Evolutionary conservation across 23 tunicate species (phyloP), one percentile per base, ranked within the genome.

Genomic region (Trididemnum nubilum): DNA sequence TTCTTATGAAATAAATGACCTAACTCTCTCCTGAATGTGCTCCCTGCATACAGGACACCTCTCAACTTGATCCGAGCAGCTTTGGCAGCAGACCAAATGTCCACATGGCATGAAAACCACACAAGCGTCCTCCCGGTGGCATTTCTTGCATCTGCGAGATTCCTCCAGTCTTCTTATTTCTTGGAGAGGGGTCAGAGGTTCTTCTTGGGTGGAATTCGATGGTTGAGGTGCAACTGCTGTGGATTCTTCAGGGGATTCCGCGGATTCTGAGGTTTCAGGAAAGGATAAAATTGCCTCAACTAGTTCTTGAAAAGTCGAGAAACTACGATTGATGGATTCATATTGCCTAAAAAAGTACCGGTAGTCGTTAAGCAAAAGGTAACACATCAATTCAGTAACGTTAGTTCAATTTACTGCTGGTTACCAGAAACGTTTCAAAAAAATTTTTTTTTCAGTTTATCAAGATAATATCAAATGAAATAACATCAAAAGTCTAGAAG

Each of bases 81-180:
- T 67, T 9, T 34, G 78, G 49, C 93, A 88, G n/a, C 77, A 44
- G 1, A 79, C 69, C 21, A 88, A 49, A 61, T 88, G 93, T 0
- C 93, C 93, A 34, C 93, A 88, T 31, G 93, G 93, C 19, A 88
- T 34, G 18, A 88, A 35, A 7, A 88, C 93, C 38, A 88, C 61
- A 27, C 63, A 38, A 35, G 93, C 77, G 19, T 65, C 64, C 7
- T 64, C 72, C 29, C 21, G 39, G 72, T 67, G 77, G 30, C 93
- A 88, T 34, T 40, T 51, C 74, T 71, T 88, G 87, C 93, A 88
- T 25, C 19, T 33, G 23, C 74, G 49, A 54, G 65, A 21, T 31
- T 78, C 80, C 35, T 86, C 90, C 63, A 86, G 73, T 9, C 80
- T 59, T 51, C 38, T 34, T 30, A 77, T 67, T 30, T 85, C 83